Conservation (phyloP, 2,113 vertebrate genomes). For the Gila orcuttii region DNA sequence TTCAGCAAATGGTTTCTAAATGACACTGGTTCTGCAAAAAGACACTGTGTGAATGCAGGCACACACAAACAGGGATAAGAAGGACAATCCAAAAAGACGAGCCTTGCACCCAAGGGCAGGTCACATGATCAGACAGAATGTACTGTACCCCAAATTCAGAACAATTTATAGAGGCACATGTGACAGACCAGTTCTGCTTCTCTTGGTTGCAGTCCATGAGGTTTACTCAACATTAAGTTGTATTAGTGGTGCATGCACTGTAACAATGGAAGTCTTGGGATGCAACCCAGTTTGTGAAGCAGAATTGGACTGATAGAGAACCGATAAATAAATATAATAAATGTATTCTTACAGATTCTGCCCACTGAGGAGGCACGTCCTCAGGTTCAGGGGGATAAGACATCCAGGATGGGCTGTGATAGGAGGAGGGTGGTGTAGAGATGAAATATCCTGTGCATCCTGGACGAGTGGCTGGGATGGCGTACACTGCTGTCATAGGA, state of each 20-base stretch:
- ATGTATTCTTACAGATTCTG: constrained; percentile 88
- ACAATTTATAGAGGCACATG: constrained; percentile 35
- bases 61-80: constrained; percentile 65
- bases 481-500: constrained; percentile 94
- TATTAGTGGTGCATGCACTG: constrained; percentile 1
- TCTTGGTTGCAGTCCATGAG: constrained; percentile 13
- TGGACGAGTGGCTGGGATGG: constrained; percentile 90
- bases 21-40: constrained; percentile 76
- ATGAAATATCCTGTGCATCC: constrained; percentile 93
- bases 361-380: constrained; percentile 90
- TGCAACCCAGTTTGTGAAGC: constrained; percentile 13
- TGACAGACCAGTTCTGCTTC: constrained; percentile 43
- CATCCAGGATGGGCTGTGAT: constrained; percentile 96
- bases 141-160: constrained; percentile 45
- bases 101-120: constrained; percentile 51
- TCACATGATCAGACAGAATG: constrained; percentile 59
- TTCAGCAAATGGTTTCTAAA: constrained; percentile 76
- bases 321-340: neutral
- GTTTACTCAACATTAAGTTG: neutral
- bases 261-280: neutral
- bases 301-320: constrained; percentile 8
- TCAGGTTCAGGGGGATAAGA: constrained; percentile 90
- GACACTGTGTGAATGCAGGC: constrained; percentile 67
- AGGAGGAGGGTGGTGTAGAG: constrained; percentile 88
- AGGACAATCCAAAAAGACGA: constrained; percentile 65